Base-by-base conservation (phyloP, 2,888 invertebrate species). In the Sesia bembeciformis region DNA sequence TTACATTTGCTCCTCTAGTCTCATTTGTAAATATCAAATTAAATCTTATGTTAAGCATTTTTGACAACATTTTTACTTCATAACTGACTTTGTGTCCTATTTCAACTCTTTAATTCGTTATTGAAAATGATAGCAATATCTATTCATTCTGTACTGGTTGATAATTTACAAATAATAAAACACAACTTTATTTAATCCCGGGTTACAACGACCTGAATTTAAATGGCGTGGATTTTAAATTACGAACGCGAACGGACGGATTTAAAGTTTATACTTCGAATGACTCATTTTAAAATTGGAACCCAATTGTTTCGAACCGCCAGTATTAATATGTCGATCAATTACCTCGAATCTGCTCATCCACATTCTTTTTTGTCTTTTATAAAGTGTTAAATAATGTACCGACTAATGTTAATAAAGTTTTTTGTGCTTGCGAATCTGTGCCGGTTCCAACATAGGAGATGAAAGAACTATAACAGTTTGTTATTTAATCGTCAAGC, bases 251-350 rank as follows among this genome's bases (percentile, higher is more conserved):
- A 49, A 56, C 53, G 51, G 56, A 49, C 54, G 53, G 53, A 58
- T 59, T 58, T 54, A 61, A 60, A 56, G 55, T 57, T 56, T 57
- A 52, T 52, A 49, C 58, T 58, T 53, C 55, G 54, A 54, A 52
- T 57, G 46, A 42, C 54, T 64, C 50, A 64, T 61, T 60, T 69
- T 62, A 59, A 63, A 64, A 59, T 59, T 54, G 54, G 46, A 55
- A 60, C 43, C 58, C 58, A 58, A 67, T 64, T 64, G 61, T 62
- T 66, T 59, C 61, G 58, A 56, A 62, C 59, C 58, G 58, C 50
- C 55, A 60, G 62, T 62, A 46, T 46, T 46, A 46, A 8, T n/a
- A 46, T 46, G 46, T 46, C 23, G 46, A 46, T 8, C 46, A 46
- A 46, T 46, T 23, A 46, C 8, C 23, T 46, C 23, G 46, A 4